Percentiles rank a stretch among this genome's conserved stretches.
Conservation (phyloP, 2,888 invertebrate species). For the Rapana venosa region DNA sequence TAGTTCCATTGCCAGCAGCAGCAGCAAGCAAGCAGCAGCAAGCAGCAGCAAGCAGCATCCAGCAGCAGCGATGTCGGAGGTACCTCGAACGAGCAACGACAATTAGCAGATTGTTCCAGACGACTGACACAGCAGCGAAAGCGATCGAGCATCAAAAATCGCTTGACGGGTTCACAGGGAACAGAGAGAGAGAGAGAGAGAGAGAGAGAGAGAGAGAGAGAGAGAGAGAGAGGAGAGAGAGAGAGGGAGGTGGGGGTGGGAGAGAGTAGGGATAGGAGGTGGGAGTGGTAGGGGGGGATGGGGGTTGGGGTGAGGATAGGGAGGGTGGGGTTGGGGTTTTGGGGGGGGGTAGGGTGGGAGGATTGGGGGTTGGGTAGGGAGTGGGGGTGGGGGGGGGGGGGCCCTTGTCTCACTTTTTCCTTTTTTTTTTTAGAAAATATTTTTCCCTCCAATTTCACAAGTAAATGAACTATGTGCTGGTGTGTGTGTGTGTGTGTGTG, state of each 20-base stretch:
- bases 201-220: not conserved
- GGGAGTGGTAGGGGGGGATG: not conserved
- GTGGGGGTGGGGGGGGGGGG: conserved; percentile 1
- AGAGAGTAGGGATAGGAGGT: not conserved
- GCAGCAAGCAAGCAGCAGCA: not conserved
- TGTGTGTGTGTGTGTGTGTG: conserved; percentile 6
- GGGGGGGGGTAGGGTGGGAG: not conserved
- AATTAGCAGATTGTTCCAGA: not conserved
- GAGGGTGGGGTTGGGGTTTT: not conserved
- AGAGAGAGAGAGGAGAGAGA: not conserved
- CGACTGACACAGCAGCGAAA: not conserved
- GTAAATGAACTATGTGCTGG: not conserved
- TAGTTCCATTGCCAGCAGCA: not conserved
- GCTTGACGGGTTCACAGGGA: not conserved
- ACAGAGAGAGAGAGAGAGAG: not conserved
- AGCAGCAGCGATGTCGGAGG: not conserved
- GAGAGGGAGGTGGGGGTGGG: too few relatives aligned
- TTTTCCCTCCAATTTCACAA: too few relatives aligned
- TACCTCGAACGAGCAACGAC: not conserved
- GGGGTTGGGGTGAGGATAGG: not conserved
- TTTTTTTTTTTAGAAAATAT: not conserved
- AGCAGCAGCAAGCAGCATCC: not conserved
- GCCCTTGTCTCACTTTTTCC: not conserved
- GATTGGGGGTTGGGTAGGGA: not conserved
- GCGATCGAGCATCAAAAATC: too few relatives aligned